Percentiles rank a stretch among this genome's conserved stretches.
These are phyloP conservation scores for Philaethria dido DNA, from an alignment of 2,888 invertebrate genomes.

Conservation along the genomic window DNA sequence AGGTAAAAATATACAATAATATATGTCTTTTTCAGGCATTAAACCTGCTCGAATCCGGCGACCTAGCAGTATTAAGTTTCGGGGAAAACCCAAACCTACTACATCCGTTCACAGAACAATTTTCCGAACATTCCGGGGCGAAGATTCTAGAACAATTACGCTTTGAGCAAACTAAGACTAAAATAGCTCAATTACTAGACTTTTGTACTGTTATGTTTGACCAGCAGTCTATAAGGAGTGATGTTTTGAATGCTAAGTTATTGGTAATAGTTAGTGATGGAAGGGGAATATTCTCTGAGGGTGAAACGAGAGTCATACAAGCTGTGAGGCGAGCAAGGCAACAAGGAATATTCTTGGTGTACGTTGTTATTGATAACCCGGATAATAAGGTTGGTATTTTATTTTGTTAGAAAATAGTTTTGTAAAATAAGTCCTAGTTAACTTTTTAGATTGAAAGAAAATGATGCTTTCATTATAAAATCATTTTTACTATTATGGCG, in stretches of 20 bases:
- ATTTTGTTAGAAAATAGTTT: neutral
- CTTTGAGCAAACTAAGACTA: slow-evolving; percentile 95
- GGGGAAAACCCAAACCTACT: slow-evolving; percentile 93
- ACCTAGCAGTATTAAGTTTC: slow-evolving; percentile 95
- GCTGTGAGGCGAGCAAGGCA: slow-evolving; percentile 92
- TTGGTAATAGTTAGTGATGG: slow-evolving; percentile 98
- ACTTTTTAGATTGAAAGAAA: too few relatives aligned
- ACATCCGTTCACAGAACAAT: slow-evolving; percentile 93
- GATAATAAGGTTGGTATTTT: slow-evolving; percentile 87
- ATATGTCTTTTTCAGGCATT: slow-evolving; percentile 85
- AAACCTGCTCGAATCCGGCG: slow-evolving; percentile 96
- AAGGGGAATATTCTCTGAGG: slow-evolving; percentile 95
- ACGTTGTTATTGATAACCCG: slow-evolving; percentile 97
- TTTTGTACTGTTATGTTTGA: slow-evolving; percentile 87
- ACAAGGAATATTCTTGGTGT: slow-evolving; percentile 95
- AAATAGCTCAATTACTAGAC: slow-evolving; percentile 92
- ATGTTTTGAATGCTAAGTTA: slow-evolving; percentile 89
- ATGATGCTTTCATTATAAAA: too few relatives aligned
- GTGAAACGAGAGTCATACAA: slow-evolving; percentile 88
- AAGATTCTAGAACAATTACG: slow-evolving; percentile 91
- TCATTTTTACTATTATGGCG: too few relatives aligned
- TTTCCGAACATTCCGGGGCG: slow-evolving; percentile 93
- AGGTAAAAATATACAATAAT: neutral
- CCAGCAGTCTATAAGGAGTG: slow-evolving; percentile 74
- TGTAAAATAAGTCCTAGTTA: too few relatives aligned